These are phyloP conservation scores for Perithous albicinctus DNA, from an alignment of 2,888 invertebrate genomes.

Conservation along the genomic window DNA sequence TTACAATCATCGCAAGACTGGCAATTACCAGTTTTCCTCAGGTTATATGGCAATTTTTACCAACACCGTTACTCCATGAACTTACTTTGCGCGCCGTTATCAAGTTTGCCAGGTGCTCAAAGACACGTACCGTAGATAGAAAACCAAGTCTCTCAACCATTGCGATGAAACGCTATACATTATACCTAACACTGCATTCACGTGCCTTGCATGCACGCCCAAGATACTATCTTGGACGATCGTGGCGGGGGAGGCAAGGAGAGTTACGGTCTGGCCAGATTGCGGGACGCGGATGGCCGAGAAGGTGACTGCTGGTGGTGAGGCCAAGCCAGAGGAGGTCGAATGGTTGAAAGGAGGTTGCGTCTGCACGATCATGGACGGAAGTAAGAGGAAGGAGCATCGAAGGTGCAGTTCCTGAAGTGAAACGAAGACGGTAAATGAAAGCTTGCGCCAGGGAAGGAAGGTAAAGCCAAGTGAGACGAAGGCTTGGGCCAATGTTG, in stretches of 20 bases:
- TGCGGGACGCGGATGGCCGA: constrained; percentile 64
- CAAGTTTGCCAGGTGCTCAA: neutral
- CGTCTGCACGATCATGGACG: constrained; percentile 49
- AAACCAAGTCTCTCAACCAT: neutral
- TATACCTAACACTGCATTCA: constrained; percentile 40
- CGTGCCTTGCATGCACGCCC: constrained; percentile 13
- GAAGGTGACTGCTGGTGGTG: constrained; percentile 65
- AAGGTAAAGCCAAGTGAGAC: constrained; percentile 12
- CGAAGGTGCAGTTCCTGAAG: constrained; percentile 38
- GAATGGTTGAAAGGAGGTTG: constrained; percentile 57
- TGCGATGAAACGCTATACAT: neutral
- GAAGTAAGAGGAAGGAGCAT: constrained; percentile 55
- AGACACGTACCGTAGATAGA: neutral
- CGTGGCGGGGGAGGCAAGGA: constrained; percentile 24
- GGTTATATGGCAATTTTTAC: too few species aligned
- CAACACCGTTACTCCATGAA: too few species aligned
- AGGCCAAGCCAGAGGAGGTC: constrained; percentile 46
- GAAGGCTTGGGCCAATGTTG: too few species aligned
- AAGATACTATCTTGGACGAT: constrained; percentile 23
- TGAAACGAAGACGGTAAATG: constrained; percentile 59
- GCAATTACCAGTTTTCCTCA: too few species aligned
- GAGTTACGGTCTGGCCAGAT: constrained; percentile 29
- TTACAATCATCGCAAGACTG: too few species aligned
- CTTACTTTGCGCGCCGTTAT: too few species aligned
- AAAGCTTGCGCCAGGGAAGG: constrained; percentile 42